Base-by-base conservation (phyloP, 2,797 vertebrate species). In the Alca torda region DNA sequence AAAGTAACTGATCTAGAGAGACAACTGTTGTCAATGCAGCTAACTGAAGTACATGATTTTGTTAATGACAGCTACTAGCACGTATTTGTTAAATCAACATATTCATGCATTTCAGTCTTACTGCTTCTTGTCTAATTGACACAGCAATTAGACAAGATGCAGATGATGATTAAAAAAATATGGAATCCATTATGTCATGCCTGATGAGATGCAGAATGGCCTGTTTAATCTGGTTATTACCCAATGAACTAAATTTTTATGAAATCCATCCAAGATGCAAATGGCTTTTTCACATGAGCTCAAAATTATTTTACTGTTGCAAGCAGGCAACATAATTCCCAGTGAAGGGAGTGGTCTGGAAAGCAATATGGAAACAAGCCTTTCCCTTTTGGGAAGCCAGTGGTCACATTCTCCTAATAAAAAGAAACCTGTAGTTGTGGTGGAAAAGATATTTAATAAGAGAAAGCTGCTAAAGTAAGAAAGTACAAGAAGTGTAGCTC, bases 271-370 rank as follows among this genome's bases (percentile, higher is more conserved):
- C 84, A 94, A 95, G 61, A 85, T 78, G 61, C 65, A 94, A 87
- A 95, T 92, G 72, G 16, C 16, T 90, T 95, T 95, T 96, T 95
- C 94, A 94, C 78, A 94, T 94, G 90, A 94, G 70, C 88, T 96
- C 81, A 95, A 89, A 93, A 91, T 91, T 84, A 16, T 85, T 90
- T 93, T 85, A 95, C 57, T 91, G 39, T 90, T 93, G 60, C 65
- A 87, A 87, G 41, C 64, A 87, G 81, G 30, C 81, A 51, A 64
- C 50, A 31, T 54, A 83, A 91, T 85, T 96, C 84, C 87, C 86
- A 92, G 81, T 67, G 81, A 96, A 90, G 86, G 90, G 92, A 87
- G 77, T 89, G 84, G 50, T 94, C 90, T 97, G 96, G 78, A 93
- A 93, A 80, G 72, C 53, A 95, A 65, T 21, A 82, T 93, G 91